Base-by-base conservation (phyloP, 2,113 vertebrate genomes). In the Semicossyphus pulcher region DNA sequence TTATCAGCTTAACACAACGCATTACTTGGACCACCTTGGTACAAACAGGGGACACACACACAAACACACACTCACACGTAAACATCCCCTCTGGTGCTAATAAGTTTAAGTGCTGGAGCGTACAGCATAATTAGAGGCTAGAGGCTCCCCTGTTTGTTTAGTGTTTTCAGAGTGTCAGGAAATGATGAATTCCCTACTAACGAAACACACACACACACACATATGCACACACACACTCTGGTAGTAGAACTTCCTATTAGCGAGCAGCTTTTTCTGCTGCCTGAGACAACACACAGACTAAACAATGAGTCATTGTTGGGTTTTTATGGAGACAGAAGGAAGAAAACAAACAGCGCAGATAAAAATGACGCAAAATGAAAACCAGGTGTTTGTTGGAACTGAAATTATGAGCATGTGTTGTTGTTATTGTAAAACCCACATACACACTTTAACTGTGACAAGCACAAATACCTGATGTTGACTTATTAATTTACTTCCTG, bases 101-200 rank as follows among this genome's bases (percentile, higher is more conserved):
- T 87, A 85, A 81, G 86, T 93, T 90, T 91, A 92, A 91, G 91
- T 88, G 87, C 87, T 84, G 77, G 73, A 85, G 85, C 86, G 54
- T 78, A 66, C 79, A 14, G 72, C 12, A 37, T 89, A 91, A 93
- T 91, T 89, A 91, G 78, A 84, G 75, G 71, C 64, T 77, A 26
- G 66, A 58, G 75, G 64, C 82, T 85, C 51, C 59, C 67, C 61
- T 89, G 83, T 92, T 88, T 88, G 73, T 86, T 80, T 70, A 37
- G 64, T 75, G 67, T 80, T 88, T 83, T 71, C 61, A 72, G 23
- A 78, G 45, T 66, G 87, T 86, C 84, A 77, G 67, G 71, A 78
- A 88, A 82, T 86, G 86, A 90, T 83, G 66, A 88, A 89, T 86
- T 56, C 54, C 45, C 66, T 15, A 18, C 67, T 54, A 83, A 88